Conservation (phyloP, 1,140 invertebrate genomes). For the Brachionus paranguensis region DNA sequence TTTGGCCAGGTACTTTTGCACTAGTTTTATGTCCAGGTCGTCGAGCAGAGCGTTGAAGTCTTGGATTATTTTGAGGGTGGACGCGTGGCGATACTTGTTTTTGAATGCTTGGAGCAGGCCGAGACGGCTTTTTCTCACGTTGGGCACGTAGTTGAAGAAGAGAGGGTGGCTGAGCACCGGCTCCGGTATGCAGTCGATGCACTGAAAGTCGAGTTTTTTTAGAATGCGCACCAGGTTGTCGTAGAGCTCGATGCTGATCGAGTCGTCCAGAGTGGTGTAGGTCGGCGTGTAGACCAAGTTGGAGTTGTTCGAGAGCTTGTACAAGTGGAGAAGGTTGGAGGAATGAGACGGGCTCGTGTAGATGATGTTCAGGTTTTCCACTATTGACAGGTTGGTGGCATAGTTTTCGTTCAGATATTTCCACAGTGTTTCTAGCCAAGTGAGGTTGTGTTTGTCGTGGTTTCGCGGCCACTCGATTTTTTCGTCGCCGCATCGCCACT, state of each 20-base stretch:
- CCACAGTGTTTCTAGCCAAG: slow-evolving; percentile 31
- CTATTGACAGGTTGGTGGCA: not conserved
- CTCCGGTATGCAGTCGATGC: not conserved
- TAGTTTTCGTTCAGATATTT: slow-evolving; percentile 39
- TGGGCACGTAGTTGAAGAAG: slow-evolving; percentile 6
- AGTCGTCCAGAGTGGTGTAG: not conserved
- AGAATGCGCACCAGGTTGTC: not conserved
- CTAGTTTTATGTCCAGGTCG: not conserved
- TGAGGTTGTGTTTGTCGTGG: slow-evolving; percentile 22
- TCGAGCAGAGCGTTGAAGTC: slow-evolving; percentile 23
- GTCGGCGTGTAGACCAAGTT: not conserved
- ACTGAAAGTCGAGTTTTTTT: slow-evolving; percentile 18
- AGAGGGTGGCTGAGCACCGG: not conserved
- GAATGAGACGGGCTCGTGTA: not conserved
- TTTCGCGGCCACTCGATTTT: slow-evolving; percentile 9
- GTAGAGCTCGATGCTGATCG: not conserved
- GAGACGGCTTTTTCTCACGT: not conserved
- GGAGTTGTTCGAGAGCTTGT: slow-evolving; percentile 32
- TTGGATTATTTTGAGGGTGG: slow-evolving; percentile 1
- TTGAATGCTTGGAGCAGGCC: not conserved
- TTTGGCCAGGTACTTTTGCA: slow-evolving; percentile 19
- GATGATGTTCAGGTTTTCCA: slow-evolving; percentile 27
- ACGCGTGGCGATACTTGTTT: not conserved
- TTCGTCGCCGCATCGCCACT: slow-evolving; percentile 27
- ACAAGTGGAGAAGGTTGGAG: not conserved